These are phyloP conservation scores for Cyphomyrus discorhynchus DNA, from an alignment of 2,113 vertebrate genomes.

Conservation along the genomic window DNA sequence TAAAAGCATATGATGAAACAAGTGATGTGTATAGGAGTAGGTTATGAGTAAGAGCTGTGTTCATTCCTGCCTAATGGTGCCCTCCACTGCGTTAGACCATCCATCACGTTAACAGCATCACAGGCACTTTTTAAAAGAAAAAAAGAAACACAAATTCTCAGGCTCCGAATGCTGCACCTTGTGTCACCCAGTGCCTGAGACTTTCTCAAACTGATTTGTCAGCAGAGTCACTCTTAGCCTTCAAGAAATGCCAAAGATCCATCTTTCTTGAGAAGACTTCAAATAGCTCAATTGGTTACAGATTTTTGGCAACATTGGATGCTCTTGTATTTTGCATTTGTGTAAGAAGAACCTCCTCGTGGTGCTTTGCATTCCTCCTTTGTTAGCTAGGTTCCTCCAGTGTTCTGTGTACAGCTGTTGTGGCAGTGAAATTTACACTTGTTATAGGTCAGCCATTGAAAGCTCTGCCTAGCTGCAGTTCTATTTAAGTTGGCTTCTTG, in stretches of 20 bases:
- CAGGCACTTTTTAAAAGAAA: constrained; percentile 16
- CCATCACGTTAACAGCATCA: constrained; percentile 24
- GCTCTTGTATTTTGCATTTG: not conserved
- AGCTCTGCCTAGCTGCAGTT: not conserved
- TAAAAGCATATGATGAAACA: not conserved
- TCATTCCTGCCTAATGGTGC: constrained; percentile 21
- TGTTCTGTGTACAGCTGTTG: not conserved
- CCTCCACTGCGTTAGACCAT: not conserved
- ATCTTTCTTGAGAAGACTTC: not conserved
- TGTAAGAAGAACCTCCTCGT: not conserved
- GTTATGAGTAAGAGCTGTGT: constrained; percentile 18
- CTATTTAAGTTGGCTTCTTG: not conserved
- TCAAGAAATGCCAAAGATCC: not conserved
- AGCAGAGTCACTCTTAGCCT: not conserved
- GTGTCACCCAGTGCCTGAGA: not conserved
- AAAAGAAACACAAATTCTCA: not conserved
- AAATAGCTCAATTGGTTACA: not conserved
- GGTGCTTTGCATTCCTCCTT: not conserved
- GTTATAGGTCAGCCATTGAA: not conserved
- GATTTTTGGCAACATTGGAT: not conserved
- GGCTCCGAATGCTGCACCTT: not conserved
- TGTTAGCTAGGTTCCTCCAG: not conserved
- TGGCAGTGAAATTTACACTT: not conserved
- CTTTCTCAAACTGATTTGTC: not conserved
- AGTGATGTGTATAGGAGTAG: not conserved